Base-by-base conservation (phyloP, 92 coral and sea anemone genomes). In the Siderastrea siderea region DNA sequence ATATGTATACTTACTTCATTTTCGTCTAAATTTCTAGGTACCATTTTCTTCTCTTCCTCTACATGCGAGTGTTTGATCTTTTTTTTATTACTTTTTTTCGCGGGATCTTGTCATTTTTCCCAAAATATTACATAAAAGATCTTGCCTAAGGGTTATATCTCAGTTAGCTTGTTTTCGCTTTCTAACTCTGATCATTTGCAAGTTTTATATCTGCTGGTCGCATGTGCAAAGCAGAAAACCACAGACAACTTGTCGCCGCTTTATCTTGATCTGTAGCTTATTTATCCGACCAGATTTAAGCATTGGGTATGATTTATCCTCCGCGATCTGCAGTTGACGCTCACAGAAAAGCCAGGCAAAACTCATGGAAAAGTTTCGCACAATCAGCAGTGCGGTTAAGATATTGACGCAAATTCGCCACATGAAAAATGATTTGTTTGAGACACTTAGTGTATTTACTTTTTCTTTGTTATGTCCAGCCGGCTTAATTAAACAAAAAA, bases 381-480 rank as follows among this genome's bases (percentile, higher is more conserved):
- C 47, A 51, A 53, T 76, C 80, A 44, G 54, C 38, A 26, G 16
- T 55, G n/a, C 53, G 51, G 77, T 54, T 51, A 17, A n/a, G 6
- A 2, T n/a, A 11, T 70, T 45, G 57, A 52, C 47, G 62, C 78
- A 46, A 43, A 73, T 55, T 55, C 77, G 49, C 48, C 46, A 59
- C 54, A 44, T 44, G 19, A 82, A 26, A 10, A 74, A 84, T 75
- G 46, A 66, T 60, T 78, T 64, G 82, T 76, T 66, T 43, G 7
- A 52, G 75, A 84, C 78, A 48, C 75, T 75, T 85, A 51, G 68
- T 57, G 14, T 85, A 67, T 85, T 85, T 85, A 77, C 84, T 77
- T 85, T 85, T 77, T 84, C 50, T 85, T 85, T 85, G 89, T 85
- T 75, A 43, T 0, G 46, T 16, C 68, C 62, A 77, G 67, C 83